Conservation (phyloP, 1,140 invertebrate species). For the Penaeus vannamei region DNA sequence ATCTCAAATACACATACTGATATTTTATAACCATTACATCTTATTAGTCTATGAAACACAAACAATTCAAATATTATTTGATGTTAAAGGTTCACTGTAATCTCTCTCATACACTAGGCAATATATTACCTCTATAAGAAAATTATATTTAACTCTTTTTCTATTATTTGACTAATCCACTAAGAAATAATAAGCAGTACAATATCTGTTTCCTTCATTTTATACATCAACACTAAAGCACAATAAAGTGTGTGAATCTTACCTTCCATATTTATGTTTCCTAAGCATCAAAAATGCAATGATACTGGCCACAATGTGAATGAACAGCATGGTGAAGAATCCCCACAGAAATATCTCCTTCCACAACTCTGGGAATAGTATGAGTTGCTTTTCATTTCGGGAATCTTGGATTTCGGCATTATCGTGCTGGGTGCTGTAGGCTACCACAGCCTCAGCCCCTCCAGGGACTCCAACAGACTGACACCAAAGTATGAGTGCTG, state of each 20-base stretch:
- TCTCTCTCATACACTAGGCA: too few species aligned
- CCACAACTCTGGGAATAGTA: slow-evolving; percentile 49
- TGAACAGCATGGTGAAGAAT: slow-evolving; percentile 54
- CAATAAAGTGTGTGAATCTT: background rate
- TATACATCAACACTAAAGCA: too few species aligned
- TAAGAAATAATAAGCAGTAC: too few species aligned
- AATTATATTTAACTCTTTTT: too few species aligned
- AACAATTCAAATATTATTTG: too few species aligned
- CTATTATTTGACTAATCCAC: too few species aligned
- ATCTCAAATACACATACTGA: too few species aligned
- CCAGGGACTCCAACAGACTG: slow-evolving; percentile 8
- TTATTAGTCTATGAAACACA: background rate
- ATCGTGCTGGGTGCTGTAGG: slow-evolving; percentile 51
- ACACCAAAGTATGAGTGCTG: slow-evolving; percentile 21
- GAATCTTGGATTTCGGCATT: background rate
- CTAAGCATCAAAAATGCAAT: slow-evolving; percentile 61
- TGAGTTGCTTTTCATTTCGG: background rate
- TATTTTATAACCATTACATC: background rate
- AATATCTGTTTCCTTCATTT: too few species aligned
- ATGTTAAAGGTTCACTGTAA: too few species aligned
- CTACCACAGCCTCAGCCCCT: slow-evolving; percentile 42
- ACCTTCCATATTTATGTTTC: slow-evolving; percentile 63
- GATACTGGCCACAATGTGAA: slow-evolving; percentile 56
- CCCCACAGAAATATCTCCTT: slow-evolving; percentile 56
- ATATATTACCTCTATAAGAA: too few species aligned